A percentile compares a stretch with the other conserved stretches of the same genome.
Conservation (phyloP, 1,140 invertebrate genomes). For the Hyles vespertilio region DNA sequence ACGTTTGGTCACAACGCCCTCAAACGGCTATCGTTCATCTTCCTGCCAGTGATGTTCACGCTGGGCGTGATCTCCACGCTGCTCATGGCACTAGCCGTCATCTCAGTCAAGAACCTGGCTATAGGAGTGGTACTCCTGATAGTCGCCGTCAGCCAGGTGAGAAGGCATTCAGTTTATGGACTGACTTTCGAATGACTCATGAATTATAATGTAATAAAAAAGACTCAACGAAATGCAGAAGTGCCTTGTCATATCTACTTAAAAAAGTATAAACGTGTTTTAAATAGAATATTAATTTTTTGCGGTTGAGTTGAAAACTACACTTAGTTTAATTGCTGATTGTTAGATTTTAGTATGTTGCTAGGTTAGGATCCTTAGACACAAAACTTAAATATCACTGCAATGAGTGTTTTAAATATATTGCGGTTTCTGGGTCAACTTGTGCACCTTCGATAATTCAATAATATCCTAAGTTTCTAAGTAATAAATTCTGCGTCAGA, state of each 20-base stretch:
- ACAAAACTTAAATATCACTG: neutral
- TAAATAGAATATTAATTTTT: too few species aligned
- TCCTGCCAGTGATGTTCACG: slow-evolving; percentile 78
- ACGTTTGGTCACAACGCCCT: slow-evolving; percentile 78
- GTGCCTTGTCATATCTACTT: too few species aligned
- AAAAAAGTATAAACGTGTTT: too few species aligned
- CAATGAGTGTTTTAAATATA: too few species aligned
- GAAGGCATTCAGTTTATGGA: neutral
- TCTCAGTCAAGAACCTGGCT: slow-evolving; percentile 79
- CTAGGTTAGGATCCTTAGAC: neutral
- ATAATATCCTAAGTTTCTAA: too few species aligned
- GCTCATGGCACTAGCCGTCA: slow-evolving; percentile 77
- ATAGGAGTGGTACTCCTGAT: slow-evolving; percentile 74
- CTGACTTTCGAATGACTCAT: too few species aligned
- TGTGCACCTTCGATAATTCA: too few species aligned
- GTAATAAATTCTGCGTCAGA: too few species aligned
- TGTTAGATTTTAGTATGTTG: neutral
- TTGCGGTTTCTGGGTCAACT: too few species aligned
- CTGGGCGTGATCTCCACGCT: slow-evolving; percentile 78
- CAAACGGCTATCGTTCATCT: slow-evolving; percentile 77
- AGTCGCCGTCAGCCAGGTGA: slow-evolving; percentile 69
- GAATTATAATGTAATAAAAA: too few species aligned
- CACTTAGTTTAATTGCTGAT: neutral
- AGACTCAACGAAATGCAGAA: too few species aligned
- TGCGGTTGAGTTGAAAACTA: neutral